A percentile compares a stretch with the other conserved stretches of the same genome.
phyloP scores from a whole-genome alignment of 2,797 vertebrate genomes.

The Myotis vivesi region DNA sequence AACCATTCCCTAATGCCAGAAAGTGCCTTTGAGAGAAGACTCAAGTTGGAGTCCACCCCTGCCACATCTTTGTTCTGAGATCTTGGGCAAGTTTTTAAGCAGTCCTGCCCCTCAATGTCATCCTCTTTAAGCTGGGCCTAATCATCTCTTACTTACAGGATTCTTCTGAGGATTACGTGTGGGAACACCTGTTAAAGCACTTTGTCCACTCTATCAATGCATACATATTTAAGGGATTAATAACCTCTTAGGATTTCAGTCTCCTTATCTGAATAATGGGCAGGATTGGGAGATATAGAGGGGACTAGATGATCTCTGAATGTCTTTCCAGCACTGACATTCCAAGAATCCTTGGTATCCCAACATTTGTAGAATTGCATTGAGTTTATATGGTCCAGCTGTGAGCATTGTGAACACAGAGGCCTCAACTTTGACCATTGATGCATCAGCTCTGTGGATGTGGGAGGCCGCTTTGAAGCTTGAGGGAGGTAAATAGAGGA shows the following conservation, averaged over 20 bases:
- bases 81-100: not conserved
- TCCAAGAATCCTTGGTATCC: constrained; percentile 46
- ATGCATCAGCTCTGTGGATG: constrained; percentile 48
- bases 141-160: not conserved
- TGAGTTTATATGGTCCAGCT: constrained; percentile 20
- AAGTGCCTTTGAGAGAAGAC: not conserved
- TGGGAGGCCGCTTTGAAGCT: constrained; percentile 71
- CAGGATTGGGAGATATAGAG: not conserved
- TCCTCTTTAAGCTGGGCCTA: not conserved
- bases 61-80: constrained; percentile 25
- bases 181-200: not conserved
- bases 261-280: constrained; percentile 49
- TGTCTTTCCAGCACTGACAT: not conserved
- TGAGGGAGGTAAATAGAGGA: constrained; percentile 74
- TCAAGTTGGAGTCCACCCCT: not conserved
- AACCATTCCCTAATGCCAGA: not conserved
- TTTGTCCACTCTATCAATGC: not conserved
- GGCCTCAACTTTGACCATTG: constrained; percentile 42
- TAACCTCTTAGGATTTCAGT: constrained; percentile 2
- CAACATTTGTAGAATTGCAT: constrained; percentile 31
- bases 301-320: not conserved
- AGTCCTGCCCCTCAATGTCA: not conserved
- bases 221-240: not conserved
- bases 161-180: not conserved
- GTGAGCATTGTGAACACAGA: constrained; percentile 17